Conservation (phyloP, 2,797 vertebrate species). For the Percopsis omiscomaycus region DNA sequence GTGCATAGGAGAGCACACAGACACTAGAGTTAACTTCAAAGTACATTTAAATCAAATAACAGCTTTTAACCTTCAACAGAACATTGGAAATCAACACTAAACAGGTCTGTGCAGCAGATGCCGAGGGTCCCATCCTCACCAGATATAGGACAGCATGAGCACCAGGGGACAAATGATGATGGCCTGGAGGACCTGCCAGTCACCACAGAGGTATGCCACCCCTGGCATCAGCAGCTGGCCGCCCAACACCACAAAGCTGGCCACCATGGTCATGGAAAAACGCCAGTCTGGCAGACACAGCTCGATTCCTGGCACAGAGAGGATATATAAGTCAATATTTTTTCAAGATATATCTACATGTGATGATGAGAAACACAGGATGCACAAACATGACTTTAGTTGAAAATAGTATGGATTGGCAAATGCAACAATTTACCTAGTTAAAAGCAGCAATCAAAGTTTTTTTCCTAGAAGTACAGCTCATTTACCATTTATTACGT, state of each 20-base stretch:
- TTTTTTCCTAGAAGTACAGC: too few species aligned
- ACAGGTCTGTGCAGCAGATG: conserved; percentile 6
- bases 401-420: too few species aligned
- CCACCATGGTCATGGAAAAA: conserved; percentile 97
- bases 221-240: conserved; percentile 94
- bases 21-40: neutral
- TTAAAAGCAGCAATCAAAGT: too few species aligned
- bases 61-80: conserved; percentile 9
- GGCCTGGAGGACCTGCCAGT: conserved; percentile 95
- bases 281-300: conserved; percentile 90
- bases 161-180: conserved; percentile 94
- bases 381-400: too few species aligned
- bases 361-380: neutral
- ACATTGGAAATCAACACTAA: neutral
- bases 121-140: conserved; percentile 77
- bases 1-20: neutral
- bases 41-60: neutral
- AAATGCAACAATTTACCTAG: too few species aligned
- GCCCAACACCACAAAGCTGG: conserved; percentile 88
- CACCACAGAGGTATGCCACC: conserved; percentile 87
- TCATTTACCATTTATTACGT: too few species aligned
- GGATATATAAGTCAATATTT: neutral
- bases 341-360: conserved; percentile 2
- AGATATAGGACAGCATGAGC: conserved; percentile 92
- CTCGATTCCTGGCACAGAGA: conserved; percentile 84